phyloP scores from a whole-genome alignment of 1,140 invertebrate genomes.

The Dufourea novaeangliae region DNA sequence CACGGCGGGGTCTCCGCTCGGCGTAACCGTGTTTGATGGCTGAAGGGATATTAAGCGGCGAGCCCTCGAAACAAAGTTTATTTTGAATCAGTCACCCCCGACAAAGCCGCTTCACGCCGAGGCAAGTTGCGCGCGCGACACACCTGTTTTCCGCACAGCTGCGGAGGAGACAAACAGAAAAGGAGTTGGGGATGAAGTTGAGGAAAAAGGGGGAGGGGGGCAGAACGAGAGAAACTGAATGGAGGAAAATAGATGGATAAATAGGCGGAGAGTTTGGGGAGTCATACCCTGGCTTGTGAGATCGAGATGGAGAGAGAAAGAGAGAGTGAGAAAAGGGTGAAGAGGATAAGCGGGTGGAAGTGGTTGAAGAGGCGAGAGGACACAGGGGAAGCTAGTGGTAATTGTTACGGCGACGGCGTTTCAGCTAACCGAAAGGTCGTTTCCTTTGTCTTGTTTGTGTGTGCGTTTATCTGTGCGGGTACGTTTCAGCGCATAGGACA shows the following conservation, averaged over 20 bases:
- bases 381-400: constrained; percentile 56
- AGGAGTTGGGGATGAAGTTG: background rate
- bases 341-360: background rate
- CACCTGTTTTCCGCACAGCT: constrained; percentile 16
- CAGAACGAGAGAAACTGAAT: constrained; percentile 20
- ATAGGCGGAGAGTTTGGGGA: background rate
- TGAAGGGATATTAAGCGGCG: constrained; percentile 50
- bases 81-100: constrained; percentile 62
- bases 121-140: constrained; percentile 20
- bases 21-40: constrained; percentile 24
- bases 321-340: background rate
- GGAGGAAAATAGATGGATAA: constrained; percentile 23
- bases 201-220: constrained; percentile 9
- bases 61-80: constrained; percentile 67
- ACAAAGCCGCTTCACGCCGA: constrained; percentile 40
- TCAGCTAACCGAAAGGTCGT: constrained; percentile 67
- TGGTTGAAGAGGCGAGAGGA: background rate
- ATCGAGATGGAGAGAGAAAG: background rate
- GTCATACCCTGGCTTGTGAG: background rate
- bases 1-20: background rate
- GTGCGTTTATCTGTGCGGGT: constrained; percentile 42
- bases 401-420: constrained; percentile 67
- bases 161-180: constrained; percentile 5
- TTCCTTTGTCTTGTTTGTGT: constrained; percentile 65
- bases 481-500: constrained; percentile 20